Evolutionary conservation across 2,888 invertebrate species (phyloP).

Genomic region (Leptogaster cylindrica): DNA sequence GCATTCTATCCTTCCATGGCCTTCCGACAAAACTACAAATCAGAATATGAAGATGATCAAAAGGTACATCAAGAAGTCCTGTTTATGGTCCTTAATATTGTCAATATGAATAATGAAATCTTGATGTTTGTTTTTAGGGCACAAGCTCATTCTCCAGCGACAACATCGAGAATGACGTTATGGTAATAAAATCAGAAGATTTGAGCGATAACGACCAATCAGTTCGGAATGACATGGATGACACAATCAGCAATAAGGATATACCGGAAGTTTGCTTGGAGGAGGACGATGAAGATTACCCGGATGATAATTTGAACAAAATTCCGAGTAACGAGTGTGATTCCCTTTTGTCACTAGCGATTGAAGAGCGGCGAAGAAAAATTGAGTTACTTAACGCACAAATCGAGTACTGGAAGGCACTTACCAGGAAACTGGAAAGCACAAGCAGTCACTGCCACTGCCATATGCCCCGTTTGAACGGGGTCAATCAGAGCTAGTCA

Average conservation of each 20-base stretch:
- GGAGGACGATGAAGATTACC: constrained; percentile 55
- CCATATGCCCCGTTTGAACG: constrained; percentile 50
- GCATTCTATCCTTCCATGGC: constrained; percentile 56
- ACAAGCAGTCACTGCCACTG: constrained; percentile 42
- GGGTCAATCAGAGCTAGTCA: constrained; percentile 51
- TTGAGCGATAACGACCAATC: constrained; percentile 60
- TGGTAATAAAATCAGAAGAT: constrained; percentile 60
- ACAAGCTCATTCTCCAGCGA: constrained; percentile 44
- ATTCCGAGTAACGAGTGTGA: constrained; percentile 48
- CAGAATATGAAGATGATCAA: constrained; percentile 54
- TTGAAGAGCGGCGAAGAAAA: constrained; percentile 59
- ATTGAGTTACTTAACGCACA: constrained; percentile 60
- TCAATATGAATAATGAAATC: not conserved
- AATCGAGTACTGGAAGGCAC: constrained; percentile 60
- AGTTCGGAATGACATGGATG: constrained; percentile 52
- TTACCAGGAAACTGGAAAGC: constrained; percentile 58
- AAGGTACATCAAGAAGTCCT: constrained; percentile 53
- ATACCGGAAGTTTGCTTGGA: constrained; percentile 60
- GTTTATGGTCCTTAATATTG: not conserved
- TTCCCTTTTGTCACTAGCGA: constrained; percentile 56
- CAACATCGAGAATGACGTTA: constrained; percentile 58
- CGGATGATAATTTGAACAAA: constrained; percentile 10
- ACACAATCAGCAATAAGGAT: constrained; percentile 59
- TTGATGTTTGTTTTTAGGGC: constrained; percentile 42
- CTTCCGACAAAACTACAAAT: constrained; percentile 30